phyloP scores from a whole-genome alignment of 1,140 invertebrate species.

The Wiebesia pumilae region DNA sequence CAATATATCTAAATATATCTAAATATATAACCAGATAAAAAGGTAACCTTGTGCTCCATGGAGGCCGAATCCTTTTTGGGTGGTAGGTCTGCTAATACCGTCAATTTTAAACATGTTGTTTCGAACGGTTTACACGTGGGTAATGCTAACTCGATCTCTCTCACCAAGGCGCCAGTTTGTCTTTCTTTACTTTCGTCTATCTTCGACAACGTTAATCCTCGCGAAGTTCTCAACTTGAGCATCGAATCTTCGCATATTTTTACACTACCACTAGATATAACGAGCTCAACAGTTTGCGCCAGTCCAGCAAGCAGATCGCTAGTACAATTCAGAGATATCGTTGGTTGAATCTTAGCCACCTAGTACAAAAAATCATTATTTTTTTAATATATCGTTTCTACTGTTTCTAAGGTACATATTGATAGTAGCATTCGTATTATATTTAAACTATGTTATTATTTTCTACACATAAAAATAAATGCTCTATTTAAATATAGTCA shows the following conservation, averaged over 20 bases:
- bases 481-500: not conserved
- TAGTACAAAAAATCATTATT: conserved; percentile 59
- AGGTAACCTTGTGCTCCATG: conserved; percentile 81
- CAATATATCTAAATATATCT: not conserved
- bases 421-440: no score
- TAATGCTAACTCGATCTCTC: conserved; percentile 79
- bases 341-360: conserved; percentile 77
- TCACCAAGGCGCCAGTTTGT: conserved; percentile 67
- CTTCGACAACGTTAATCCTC: conserved; percentile 74
- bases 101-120: conserved; percentile 78
- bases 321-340: conserved; percentile 73
- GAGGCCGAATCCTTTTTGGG: conserved; percentile 80
- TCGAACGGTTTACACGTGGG: conserved; percentile 82
- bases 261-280: conserved; percentile 82
- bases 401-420: no score
- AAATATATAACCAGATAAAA: not conserved
- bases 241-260: conserved; percentile 74
- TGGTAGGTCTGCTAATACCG: conserved; percentile 83
- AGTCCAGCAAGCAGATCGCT: conserved; percentile 82
- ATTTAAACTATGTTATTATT: no score
- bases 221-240: conserved; percentile 77
- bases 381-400: no score
- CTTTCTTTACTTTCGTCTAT: conserved; percentile 59
- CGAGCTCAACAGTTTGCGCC: conserved; percentile 81
- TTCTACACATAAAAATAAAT: no score